Evolutionary conservation across 1,140 invertebrate species (phyloP), one percentile per base, ranked within the genome.

Genomic region (Drosophila nigromelanica): DNA sequence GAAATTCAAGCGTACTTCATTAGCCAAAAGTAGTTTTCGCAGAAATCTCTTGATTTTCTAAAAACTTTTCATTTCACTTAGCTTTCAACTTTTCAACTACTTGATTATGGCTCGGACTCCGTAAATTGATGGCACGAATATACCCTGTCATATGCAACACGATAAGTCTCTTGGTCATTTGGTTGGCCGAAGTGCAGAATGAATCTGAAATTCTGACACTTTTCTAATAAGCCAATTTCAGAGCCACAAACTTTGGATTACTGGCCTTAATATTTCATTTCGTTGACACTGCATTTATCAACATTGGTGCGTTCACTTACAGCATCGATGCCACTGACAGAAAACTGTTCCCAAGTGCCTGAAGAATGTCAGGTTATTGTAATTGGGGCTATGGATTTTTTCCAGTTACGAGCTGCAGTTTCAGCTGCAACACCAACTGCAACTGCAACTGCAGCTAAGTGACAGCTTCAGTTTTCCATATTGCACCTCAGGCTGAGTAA

Each of bases 271-370:
- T 69, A 60, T 75, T 71, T 72, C 37, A 66, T 50, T 66, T 78
- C 51, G 67, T 74, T 74, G 69, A 67, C 74, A 59, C 56, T 73
- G 74, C 59, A 54, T 73, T 80, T 78, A 60, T 75, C 64, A 70
- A 61, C 35, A 67, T 55, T 58, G 37, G 35, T 55, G 37, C 37
- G 8, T 11, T 37, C 8, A 15, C 52, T 35, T 48, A 33, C 59
- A 50, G 45, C 70, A 55, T 67, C 52, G 55, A 39, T 59, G 52
- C 6, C 43, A 45, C 42, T 33, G 24, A 15, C 14, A 75, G 77
- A 43, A 8, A 59, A 27, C 61, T 64, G 40, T 14, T 12, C 42
- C 2, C 66, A 64, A 62, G 30, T 63, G 40, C 51, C 47, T 33
- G 24, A 71, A 39, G 51, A 73, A 62, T 11, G 64, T 68, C 50